Base-by-base conservation (phyloP, 2,113 vertebrate genomes). In the Tragulus kanchil region DNA sequence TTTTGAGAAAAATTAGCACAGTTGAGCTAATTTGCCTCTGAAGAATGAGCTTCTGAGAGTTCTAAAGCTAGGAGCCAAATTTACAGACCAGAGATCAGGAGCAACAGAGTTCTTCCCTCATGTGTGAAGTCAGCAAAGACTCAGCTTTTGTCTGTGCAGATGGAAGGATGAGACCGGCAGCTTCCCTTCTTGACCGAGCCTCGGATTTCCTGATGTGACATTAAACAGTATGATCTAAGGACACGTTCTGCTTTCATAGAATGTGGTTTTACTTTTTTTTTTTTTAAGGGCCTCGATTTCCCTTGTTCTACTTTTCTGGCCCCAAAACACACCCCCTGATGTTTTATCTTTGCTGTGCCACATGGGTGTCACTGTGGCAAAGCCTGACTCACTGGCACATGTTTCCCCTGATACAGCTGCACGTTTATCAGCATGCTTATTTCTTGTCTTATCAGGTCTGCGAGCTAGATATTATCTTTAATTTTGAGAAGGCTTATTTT, bases 401-500 rank as follows among this genome's bases (percentile, higher is more conserved):
- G 25, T 88, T 69, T 89, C 23, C 62, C 69, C 3, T 13, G 25
- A 54, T 77, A 13, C n/a, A 88, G 6, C 36, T 93, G 62, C 83
- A 90, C 84, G 3, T 83, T 94, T 6, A 79, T 94, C 81, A 87
- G 96, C 92, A 95, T 6, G 0, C 89, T 87, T 96, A 26, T 97
- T 97, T 96, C 2, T 97, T 81, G 91, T 98, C 62, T 81, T 89
- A 85, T 89, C 98, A 99, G 99, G 99, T 99, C 64, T 99, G 99
- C 4, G 99, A 99, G 98, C 95, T 99, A 98, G 99, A 99, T 97
- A 99, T 99, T 92, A 99, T 99, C 95, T 99, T 99, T 96, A 99
- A 99, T 98, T 99, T 99, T 97, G 99, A 99, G 97, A 99, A 99
- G 98, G 99, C 99, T 8, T 99, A 99, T 97, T 99, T 99, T 98